phyloP scores from a whole-genome alignment of 2,113 vertebrate genomes.

The Colistium nudipinnis region DNA sequence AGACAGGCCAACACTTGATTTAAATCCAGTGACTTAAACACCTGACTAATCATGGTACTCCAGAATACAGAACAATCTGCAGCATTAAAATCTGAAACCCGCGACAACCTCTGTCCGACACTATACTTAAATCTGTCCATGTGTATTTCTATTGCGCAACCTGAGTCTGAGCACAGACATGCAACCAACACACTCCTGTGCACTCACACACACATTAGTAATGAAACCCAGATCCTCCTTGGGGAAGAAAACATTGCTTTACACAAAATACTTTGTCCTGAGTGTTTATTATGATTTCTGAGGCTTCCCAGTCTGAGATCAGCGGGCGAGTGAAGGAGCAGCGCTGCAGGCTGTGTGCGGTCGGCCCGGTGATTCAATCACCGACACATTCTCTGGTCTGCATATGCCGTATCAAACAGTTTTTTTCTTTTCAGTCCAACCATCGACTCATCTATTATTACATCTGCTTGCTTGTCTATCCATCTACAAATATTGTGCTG shows the following conservation, averaged over 20 bases:
- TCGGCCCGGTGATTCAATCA: constrained; percentile 45
- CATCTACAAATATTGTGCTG: neutral
- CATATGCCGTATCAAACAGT: constrained; percentile 9
- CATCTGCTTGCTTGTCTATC: constrained; percentile 11
- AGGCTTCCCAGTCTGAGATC: constrained; percentile 65
- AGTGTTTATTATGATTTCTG: constrained; percentile 78
- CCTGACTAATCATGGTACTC: neutral
- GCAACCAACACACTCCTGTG: constrained; percentile 9
- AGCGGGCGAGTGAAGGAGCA: constrained; percentile 46
- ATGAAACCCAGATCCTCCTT: constrained; percentile 78
- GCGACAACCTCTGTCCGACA: neutral
- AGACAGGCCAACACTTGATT: too few species aligned
- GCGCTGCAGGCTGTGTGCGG: constrained; percentile 57
- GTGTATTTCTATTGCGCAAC: too few species aligned
- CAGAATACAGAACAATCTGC: neutral
- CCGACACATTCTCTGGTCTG: constrained; percentile 32
- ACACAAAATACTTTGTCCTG: constrained; percentile 75
- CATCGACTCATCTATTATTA: neutral
- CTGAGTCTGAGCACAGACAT: too few species aligned
- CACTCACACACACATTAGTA: constrained; percentile 51
- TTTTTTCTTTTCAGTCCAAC: constrained; percentile 4
- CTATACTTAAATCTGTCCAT: too few species aligned
- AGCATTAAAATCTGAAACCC: neutral
- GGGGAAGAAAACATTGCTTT: constrained; percentile 73
- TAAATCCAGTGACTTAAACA: neutral